A percentile compares a stretch with the other conserved stretches of the same genome.
Conservation (phyloP, 1,140 invertebrate genomes). For the Metopolophium dirhodum region DNA sequence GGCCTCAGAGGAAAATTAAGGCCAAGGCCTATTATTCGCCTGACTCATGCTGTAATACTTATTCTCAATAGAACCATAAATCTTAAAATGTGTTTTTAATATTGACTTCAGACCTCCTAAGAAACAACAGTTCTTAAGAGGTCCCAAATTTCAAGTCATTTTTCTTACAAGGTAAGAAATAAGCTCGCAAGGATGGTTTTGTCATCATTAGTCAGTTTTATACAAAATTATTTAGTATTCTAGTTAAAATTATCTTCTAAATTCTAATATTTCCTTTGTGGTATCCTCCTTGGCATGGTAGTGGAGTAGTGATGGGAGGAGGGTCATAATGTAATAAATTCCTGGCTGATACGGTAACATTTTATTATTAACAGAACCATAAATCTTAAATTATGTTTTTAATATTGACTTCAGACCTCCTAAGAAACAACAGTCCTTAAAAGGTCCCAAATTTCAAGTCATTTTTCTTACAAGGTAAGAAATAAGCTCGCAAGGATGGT, state of each 20-base stretch:
- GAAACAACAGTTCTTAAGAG: conserved; percentile 2
- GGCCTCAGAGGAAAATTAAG: no score
- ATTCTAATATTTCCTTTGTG: background rate
- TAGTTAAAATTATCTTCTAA: background rate
- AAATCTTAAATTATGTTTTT: background rate
- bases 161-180: conserved; percentile 14
- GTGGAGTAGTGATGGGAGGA: no score
- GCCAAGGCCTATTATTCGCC: no score
- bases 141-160: conserved; percentile 33
- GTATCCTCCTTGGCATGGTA: background rate
- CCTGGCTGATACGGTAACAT: no score
- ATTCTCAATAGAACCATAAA: no score
- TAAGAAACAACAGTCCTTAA: conserved; percentile 8
- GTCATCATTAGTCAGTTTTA: conserved; percentile 29
- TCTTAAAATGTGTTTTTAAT: background rate
- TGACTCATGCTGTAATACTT: no score
- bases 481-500: conserved; percentile 47
- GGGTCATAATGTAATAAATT: background rate
- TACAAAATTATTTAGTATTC: no score
- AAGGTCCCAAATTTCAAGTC: conserved; percentile 35
- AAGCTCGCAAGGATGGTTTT: conserved; percentile 38
- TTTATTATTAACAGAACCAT: no score
- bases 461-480: background rate
- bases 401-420: conserved; percentile 39
- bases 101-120: conserved; percentile 45